Conservation (phyloP, 2,113 vertebrate genomes). For the Capreolus pygargus region DNA sequence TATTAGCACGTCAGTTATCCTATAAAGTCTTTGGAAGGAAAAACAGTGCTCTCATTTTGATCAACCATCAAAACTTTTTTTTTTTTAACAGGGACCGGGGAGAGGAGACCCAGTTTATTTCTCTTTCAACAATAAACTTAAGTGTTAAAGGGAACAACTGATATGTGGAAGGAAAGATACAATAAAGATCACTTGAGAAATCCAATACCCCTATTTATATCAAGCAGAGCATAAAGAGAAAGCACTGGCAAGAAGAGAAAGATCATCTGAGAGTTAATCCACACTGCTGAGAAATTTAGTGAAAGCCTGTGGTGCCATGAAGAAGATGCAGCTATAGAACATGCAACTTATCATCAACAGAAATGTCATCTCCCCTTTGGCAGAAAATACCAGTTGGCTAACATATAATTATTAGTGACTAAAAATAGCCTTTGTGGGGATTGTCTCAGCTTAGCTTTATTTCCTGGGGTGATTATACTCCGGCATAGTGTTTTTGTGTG, state of each 20-base stretch:
- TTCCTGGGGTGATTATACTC: constrained; percentile 18
- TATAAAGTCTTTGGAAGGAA: not conserved
- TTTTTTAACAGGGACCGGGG: not conserved
- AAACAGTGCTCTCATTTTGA: not conserved
- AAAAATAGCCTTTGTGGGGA: not conserved
- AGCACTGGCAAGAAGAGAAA: not conserved
- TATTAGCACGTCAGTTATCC: not conserved
- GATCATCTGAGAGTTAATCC: not conserved
- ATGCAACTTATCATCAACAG: not conserved
- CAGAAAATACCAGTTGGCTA: constrained; percentile 56
- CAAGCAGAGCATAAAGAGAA: not conserved
- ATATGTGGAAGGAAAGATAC: not conserved
- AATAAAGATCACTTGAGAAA: not conserved
- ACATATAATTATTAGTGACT: constrained; percentile 38
- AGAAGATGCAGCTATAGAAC: constrained; percentile 30
- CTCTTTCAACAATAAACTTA: not conserved
- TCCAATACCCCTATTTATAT: not conserved
- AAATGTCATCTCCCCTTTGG: constrained; percentile 45
- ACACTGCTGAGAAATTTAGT: not conserved
- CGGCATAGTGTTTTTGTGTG: constrained; percentile 16
- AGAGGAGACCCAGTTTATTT: not conserved
- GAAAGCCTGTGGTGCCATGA: not conserved
- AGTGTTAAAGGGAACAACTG: not conserved
- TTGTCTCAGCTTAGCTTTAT: constrained; percentile 33
- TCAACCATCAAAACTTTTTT: not conserved